Percentiles rank a stretch among this genome's conserved stretches.
These are phyloP conservation scores for Lycaon pictus DNA, from an alignment of 2,113 vertebrate species.

Conservation along the genomic window DNA sequence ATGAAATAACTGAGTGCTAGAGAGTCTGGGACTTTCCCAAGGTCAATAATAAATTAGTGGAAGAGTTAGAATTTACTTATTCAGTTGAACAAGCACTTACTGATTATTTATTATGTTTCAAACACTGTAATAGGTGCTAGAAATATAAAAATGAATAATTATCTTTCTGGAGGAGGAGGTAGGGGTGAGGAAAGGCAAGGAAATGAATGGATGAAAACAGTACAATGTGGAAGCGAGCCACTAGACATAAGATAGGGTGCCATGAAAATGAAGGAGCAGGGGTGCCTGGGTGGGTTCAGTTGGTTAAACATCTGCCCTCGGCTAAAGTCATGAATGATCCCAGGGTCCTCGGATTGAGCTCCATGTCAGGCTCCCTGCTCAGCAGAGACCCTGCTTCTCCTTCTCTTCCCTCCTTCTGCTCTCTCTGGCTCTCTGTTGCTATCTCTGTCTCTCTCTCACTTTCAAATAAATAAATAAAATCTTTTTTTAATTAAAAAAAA, in stretches of 20 bases:
- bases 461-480: no score
- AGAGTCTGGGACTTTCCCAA: conserved; percentile 65
- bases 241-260: no score
- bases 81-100: conserved; percentile 19
- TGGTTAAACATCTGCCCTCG: no score
- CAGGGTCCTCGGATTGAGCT: no score
- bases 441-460: no score
- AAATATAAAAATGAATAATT: conserved; percentile 6
- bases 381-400: no score
- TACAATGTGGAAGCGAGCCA: neutral
- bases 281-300: no score
- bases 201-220: neutral
- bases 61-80: conserved; percentile 55
- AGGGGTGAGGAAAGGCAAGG: neutral
- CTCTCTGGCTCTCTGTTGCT: no score
- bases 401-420: no score
- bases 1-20: conserved; percentile 59
- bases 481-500: no score
- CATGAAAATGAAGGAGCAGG: neutral
- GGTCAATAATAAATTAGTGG: conserved; percentile 62
- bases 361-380: no score
- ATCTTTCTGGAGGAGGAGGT: neutral
- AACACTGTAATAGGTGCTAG: neutral
- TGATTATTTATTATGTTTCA: conserved; percentile 25
- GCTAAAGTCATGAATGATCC: no score